Evolutionary conservation across 2,113 vertebrate species (phyloP), one percentile per base, ranked within the genome.

Genomic region (Sinocyclocheilus grahami): DNA sequence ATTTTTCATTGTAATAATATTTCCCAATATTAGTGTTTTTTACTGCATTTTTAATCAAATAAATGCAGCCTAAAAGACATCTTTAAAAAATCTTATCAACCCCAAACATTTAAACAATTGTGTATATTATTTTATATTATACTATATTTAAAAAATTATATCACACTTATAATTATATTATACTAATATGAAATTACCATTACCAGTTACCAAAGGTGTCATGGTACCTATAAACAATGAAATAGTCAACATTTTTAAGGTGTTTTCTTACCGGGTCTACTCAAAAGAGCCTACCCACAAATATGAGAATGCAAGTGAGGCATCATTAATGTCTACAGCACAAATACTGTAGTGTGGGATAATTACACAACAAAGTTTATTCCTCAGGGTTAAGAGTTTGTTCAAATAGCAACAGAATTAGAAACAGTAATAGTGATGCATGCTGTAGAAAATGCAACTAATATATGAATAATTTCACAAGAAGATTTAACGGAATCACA

Each of bases 401-500:
- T 71, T 71, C 8, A 37, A 71, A 71, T 71, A 33, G 3, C 30
- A 10, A 71, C 7, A 39, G 18, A 71, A 71, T 22, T 71, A 71
- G 16, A 11, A 71, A 39, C 37, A 4, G n/a, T 12, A 63, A 63
- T 24, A 12, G 14, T 33, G 5, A 30, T 33, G 27, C 13, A 18
- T 16, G 24, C 12, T 67, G 65, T 33, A 69, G 65, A 69, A 69
- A 3, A 63, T 4, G 11, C 4, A 63, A 33, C 27, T 67, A 67
- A 13, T 67, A 33, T 16, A 16, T 69, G 11, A 30, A 33, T 7
- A 69, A 8, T 16, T 69, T 14, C 0, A 10, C 9, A 76, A 27
- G 12, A 51, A 14, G n/a, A 76, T 51, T 24, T 14, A 51, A n/a
- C 74, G 51, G 24, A 88, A 86, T 83, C 63, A 51, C 39, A 65